Percentiles rank a stretch among this genome's conserved stretches.
Conservation (phyloP, 2,113 vertebrate genomes). For the Candoia aspera region DNA sequence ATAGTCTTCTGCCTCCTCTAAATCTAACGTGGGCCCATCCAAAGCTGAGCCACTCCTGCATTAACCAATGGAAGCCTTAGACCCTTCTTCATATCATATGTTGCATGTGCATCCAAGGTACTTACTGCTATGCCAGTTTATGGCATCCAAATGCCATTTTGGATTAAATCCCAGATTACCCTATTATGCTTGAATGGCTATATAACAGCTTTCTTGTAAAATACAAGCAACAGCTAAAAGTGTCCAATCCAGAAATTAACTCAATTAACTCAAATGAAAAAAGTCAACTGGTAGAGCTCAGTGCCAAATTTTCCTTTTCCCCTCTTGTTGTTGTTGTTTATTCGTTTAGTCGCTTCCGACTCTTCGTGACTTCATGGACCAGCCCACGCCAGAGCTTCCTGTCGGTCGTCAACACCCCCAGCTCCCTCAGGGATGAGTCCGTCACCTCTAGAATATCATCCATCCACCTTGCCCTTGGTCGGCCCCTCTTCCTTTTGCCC, state of each 20-base stretch:
- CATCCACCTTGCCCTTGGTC: no score
- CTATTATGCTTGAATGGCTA: background rate
- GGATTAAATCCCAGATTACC: constrained; percentile 15
- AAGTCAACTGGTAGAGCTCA: constrained; percentile 9
- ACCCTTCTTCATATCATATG: constrained; percentile 42
- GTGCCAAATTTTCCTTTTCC: background rate
- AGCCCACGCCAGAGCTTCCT: no score
- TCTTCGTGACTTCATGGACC: no score
- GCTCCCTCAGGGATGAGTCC: no score
- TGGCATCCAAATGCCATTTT: background rate
- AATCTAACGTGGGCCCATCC: background rate
- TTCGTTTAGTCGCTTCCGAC: no score
- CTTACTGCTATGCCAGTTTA: background rate
- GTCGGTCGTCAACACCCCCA: no score
- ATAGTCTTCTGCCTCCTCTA: background rate
- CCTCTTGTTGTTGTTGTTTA: no score
- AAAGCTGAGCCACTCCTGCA: background rate
- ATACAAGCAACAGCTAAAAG: constrained; percentile 12
- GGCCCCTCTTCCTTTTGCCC: no score
- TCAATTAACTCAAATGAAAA: constrained; percentile 16
- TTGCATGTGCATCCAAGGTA: constrained; percentile 6
- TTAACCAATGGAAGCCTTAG: constrained; percentile 34
- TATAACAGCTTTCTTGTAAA: background rate
- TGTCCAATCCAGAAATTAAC: background rate
- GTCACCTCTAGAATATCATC: no score